phyloP scores from a whole-genome alignment of 2,888 invertebrate species.

The Hymenopus coronatus region DNA sequence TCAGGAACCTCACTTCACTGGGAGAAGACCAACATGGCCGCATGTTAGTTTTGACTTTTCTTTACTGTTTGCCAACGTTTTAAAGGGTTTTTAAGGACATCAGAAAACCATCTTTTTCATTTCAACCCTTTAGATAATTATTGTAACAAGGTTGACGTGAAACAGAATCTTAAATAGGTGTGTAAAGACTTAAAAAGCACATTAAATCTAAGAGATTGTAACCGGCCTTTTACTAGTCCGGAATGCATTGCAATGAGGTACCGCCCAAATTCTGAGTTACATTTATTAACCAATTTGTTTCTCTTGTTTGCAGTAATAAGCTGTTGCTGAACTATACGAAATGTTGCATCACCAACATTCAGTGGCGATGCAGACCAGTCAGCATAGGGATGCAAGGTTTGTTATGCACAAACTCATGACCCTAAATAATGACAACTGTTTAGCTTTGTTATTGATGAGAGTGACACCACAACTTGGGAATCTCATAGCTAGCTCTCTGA shows the following conservation, averaged over 20 bases:
- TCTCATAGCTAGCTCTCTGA: too few relatives aligned
- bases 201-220: neutral
- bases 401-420: neutral
- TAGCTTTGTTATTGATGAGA: too few relatives aligned
- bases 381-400: conserved; percentile 30
- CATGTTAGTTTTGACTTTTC: conserved; percentile 73
- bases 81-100: conserved; percentile 51
- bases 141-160: conserved; percentile 41
- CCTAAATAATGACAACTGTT: too few relatives aligned
- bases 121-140: conserved; percentile 39
- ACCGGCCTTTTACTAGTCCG: neutral
- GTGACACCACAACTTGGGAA: too few relatives aligned
- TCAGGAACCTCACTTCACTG: conserved; percentile 1
- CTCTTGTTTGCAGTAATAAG: conserved; percentile 42
- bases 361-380: conserved; percentile 45
- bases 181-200: neutral
- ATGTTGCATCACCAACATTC: conserved; percentile 42
- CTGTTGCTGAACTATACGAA: conserved; percentile 44
- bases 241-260: neutral
- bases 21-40: conserved; percentile 68
- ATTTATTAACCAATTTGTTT: neutral
- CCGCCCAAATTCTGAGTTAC: neutral
- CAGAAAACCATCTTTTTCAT: conserved; percentile 40
- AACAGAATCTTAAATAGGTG: conserved; percentile 40
- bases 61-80: conserved; percentile 75